Conservation (phyloP, 37 sponge, comb jelly and placozoan genomes). For the Beroe ovata region DNA sequence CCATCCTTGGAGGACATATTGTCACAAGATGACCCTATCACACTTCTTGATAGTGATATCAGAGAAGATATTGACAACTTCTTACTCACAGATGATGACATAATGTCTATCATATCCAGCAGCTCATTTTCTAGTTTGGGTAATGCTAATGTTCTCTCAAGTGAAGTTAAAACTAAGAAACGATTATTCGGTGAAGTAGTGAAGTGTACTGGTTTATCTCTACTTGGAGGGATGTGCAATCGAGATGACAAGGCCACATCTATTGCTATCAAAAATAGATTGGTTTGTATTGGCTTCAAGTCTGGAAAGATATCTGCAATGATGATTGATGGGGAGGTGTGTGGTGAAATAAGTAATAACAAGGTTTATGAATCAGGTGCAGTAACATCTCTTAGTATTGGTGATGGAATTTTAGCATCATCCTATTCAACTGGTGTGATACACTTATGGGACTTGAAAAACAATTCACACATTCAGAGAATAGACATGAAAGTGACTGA, state of each 20-base stretch:
- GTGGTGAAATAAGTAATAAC: slow-evolving; percentile 17
- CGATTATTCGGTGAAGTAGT: slow-evolving; percentile 45
- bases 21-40: slow-evolving; percentile 62
- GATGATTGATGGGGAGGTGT: slow-evolving; percentile 29
- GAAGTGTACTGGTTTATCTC: slow-evolving; percentile 26
- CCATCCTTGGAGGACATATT: slow-evolving; percentile 55
- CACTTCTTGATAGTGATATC: slow-evolving; percentile 55
- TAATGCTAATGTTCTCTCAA: neutral
- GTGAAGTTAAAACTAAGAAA: slow-evolving; percentile 46
- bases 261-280: neutral
- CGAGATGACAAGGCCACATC: slow-evolving; percentile 37
- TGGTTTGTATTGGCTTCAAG: slow-evolving; percentile 32
- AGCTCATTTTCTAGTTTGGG: slow-evolving; percentile 30
- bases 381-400: slow-evolving; percentile 25
- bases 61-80: slow-evolving; percentile 52
- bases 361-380: slow-evolving; percentile 49
- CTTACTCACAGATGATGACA: slow-evolving; percentile 31
- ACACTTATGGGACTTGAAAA: slow-evolving; percentile 37
- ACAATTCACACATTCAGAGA: slow-evolving; percentile 46
- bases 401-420: slow-evolving; percentile 39
- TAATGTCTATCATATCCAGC: slow-evolving; percentile 49
- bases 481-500: slow-evolving; percentile 42
- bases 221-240: slow-evolving; percentile 34
- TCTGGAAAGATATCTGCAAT: slow-evolving; percentile 31
- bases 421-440: slow-evolving; percentile 47